phyloP scores from a whole-genome alignment of 2,113 vertebrate genomes.

The Connochaetes taurinus region DNA sequence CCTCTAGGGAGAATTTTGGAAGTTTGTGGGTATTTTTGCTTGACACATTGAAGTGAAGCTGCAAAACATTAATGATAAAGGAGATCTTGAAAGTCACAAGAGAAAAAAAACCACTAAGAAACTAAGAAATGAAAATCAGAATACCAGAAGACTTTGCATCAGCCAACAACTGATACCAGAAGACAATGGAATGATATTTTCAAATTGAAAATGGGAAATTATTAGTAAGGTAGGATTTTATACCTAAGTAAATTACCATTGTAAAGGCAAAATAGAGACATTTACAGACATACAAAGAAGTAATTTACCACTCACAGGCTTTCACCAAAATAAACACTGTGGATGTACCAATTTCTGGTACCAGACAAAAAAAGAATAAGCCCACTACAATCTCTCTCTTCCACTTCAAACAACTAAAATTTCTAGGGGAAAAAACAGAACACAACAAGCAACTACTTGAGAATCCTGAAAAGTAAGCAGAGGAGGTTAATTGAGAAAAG shows the following conservation, averaged over 20 bases:
- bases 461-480: conserved; percentile 12
- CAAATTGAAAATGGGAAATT: neutral
- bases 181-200: conserved; percentile 10
- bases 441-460: neutral
- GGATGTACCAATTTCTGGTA: neutral
- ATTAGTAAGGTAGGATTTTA: conserved; percentile 21
- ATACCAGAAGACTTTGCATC: neutral
- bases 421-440: neutral
- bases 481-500: neutral
- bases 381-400: neutral
- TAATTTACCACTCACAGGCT: neutral
- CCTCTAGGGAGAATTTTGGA: neutral
- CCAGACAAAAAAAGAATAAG: neutral
- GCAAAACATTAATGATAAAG: conserved; percentile 25
- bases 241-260: conserved; percentile 15
- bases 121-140: conserved; percentile 35
- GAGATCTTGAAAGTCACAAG: neutral
- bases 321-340: neutral
- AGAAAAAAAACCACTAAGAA: neutral
- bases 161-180: neutral
- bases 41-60: neutral
- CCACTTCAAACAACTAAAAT: neutral
- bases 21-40: neutral
- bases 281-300: neutral
- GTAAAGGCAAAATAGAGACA: neutral